Conservation (phyloP, 2,797 vertebrate species). For the Poliocrania exsul region DNA sequence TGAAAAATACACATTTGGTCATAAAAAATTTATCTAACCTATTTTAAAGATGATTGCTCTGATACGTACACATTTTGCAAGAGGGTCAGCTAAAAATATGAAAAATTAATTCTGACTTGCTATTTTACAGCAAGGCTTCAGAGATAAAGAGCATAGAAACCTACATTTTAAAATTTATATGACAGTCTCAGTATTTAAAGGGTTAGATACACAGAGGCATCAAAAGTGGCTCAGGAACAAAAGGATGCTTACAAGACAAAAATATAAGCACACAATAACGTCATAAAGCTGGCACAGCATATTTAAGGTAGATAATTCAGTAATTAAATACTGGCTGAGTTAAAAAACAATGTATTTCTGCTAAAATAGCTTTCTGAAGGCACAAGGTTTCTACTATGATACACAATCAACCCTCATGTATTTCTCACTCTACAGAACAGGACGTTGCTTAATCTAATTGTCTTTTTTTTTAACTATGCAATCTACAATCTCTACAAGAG, state of each 20-base stretch:
- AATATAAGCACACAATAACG: not conserved
- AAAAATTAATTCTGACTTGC: not conserved
- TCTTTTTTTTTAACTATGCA: not conserved
- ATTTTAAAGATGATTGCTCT: conserved; percentile 21
- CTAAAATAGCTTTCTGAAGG: not conserved
- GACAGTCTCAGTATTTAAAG: not conserved
- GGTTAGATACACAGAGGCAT: not conserved
- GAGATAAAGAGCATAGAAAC: conserved; percentile 4
- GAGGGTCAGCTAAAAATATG: not conserved
- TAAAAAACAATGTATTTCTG: not conserved
- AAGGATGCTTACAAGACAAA: not conserved
- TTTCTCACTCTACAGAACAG: conserved; percentile 3
- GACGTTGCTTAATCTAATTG: not conserved
- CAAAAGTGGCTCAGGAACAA: not conserved
- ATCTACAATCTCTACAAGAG: not conserved
- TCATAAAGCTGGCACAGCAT: not conserved
- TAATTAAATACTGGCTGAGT: not conserved
- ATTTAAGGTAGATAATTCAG: not conserved
- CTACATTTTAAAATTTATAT: conserved; percentile 1
- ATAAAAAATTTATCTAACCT: conserved; percentile 20
- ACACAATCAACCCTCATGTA: not conserved
- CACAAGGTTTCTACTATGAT: not conserved
- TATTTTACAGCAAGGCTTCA: conserved; percentile 13
- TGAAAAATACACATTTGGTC: not conserved
- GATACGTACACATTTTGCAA: not conserved